phyloP scores from a whole-genome alignment of 2,113 vertebrate genomes.

The Paedocypris sp. region DNA sequence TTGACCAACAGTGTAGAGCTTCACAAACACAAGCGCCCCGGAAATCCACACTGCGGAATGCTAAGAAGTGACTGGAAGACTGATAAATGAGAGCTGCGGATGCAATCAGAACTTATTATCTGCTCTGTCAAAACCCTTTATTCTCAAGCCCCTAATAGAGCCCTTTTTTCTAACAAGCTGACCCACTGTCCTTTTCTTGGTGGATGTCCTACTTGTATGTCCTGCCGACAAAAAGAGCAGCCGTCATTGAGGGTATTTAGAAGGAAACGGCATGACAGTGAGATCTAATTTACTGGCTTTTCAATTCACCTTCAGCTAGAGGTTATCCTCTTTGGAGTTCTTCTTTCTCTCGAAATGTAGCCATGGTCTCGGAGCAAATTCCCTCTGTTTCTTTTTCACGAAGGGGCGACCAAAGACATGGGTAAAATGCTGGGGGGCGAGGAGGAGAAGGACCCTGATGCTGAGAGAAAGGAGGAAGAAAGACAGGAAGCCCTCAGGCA shows the following conservation, averaged over 20 bases:
- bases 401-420: constrained; percentile 99
- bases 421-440: constrained; percentile 97
- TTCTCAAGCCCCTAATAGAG: constrained; percentile 18
- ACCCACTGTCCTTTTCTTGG: constrained; percentile 28
- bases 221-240: constrained; percentile 22
- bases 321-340: background rate
- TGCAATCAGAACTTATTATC: constrained; percentile 25
- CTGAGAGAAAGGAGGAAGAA: constrained; percentile 94
- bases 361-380: constrained; percentile 11
- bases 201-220: constrained; percentile 8
- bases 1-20: constrained; percentile 4
- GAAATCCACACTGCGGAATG: constrained; percentile 1
- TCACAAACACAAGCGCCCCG: background rate
- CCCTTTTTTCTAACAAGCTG: constrained; percentile 36
- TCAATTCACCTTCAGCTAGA: background rate
- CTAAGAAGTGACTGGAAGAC: background rate
- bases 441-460: constrained; percentile 94
- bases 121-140: constrained; percentile 13
- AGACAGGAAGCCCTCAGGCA: constrained; percentile 89
- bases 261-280: constrained; percentile 7
- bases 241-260: constrained; percentile 19
- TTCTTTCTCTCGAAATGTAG: background rate
- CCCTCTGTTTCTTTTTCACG: background rate
- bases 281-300: constrained; percentile 4
- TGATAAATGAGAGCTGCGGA: constrained; percentile 12